Conservation (phyloP, 2,888 invertebrate species). For the Magallana nippona region DNA sequence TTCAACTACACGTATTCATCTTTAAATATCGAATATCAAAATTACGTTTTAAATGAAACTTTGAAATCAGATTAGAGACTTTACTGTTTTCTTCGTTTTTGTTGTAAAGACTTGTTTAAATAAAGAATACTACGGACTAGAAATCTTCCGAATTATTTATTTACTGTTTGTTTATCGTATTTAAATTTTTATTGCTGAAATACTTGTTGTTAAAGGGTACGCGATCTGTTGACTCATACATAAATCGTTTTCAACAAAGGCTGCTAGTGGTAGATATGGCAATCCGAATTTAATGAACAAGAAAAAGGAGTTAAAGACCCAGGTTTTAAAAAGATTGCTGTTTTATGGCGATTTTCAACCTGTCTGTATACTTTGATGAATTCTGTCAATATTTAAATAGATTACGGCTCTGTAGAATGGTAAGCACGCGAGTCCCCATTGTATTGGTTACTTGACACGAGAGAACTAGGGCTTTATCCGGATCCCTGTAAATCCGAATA, state of each 20-base stretch:
- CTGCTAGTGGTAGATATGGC: conserved; percentile 14
- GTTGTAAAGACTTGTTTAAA: background rate
- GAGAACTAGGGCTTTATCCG: conserved; percentile 20
- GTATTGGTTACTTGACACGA: background rate
- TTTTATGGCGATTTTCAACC: conserved; percentile 20
- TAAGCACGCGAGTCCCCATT: background rate
- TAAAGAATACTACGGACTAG: background rate
- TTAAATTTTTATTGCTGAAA: conserved; percentile 7
- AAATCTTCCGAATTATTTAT: background rate
- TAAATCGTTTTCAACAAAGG: conserved; percentile 27
- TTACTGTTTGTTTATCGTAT: conserved; percentile 13
- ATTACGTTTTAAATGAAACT: too few relatives aligned
- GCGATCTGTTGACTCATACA: background rate
- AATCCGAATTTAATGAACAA: conserved; percentile 27
- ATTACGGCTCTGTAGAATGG: background rate
- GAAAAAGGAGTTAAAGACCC: conserved; percentile 20
- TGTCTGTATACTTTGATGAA: conserved; percentile 21
- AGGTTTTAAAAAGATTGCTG: conserved; percentile 22
- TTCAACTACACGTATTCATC: too few relatives aligned
- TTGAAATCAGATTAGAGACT: background rate
- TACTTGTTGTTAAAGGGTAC: background rate
- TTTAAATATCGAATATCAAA: background rate
- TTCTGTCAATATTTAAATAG: conserved; percentile 4
- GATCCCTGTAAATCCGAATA: conserved; percentile 18
- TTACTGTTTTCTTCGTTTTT: background rate